Conservation (phyloP, 2,113 vertebrate species). For the Rhegmatorhina hoffmannsi region DNA sequence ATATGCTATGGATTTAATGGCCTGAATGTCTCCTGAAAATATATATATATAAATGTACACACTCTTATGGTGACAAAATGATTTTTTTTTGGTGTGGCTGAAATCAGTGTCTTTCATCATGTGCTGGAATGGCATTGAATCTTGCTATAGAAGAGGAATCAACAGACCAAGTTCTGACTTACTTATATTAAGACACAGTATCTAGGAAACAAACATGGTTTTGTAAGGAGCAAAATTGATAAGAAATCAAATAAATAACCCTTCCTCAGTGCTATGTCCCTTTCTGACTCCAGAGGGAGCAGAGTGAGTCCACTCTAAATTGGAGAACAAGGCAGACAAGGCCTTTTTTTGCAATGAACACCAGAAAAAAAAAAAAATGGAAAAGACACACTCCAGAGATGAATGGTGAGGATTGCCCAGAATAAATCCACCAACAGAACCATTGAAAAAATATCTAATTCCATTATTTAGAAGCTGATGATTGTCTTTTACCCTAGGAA, state of each 20-base stretch:
- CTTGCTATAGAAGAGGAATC: background rate
- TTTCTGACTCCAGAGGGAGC: background rate
- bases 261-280: background rate
- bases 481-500: constrained; percentile 70
- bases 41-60: background rate
- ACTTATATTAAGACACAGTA: background rate
- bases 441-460: constrained; percentile 51
- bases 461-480: constrained; percentile 47
- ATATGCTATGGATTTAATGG: background rate
- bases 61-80: background rate
- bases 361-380: background rate
- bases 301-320: background rate
- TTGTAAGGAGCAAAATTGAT: background rate
- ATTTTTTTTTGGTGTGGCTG: background rate
- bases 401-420: constrained; percentile 26
- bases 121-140: background rate
- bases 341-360: background rate
- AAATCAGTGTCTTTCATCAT: background rate
- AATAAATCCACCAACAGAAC: constrained; percentile 60
- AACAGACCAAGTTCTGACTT: background rate
- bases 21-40: background rate
- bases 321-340: background rate
- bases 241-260: background rate
- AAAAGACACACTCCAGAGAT: constrained; percentile 14
- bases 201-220: background rate